These are phyloP conservation scores for Dynastes tityus DNA, from an alignment of 2,888 invertebrate species.

Conservation along the genomic window DNA sequence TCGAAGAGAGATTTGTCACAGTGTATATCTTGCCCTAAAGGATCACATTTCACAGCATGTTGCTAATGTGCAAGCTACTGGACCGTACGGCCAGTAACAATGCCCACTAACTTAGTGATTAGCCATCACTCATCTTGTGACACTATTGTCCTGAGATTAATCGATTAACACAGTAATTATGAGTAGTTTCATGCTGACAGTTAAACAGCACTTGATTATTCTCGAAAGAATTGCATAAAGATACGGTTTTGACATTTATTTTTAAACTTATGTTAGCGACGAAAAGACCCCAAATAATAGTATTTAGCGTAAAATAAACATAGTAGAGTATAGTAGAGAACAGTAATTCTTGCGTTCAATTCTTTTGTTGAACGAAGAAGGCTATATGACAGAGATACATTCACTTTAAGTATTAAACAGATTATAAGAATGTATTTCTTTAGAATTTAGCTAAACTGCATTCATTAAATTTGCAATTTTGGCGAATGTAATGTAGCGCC, in stretches of 20 bases:
- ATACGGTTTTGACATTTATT: background rate
- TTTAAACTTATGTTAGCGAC: too few relatives aligned
- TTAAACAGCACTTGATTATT: slow-evolving; percentile 22
- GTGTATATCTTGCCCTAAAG: slow-evolving; percentile 58
- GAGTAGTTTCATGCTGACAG: slow-evolving; percentile 45
- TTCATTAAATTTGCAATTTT: too few relatives aligned
- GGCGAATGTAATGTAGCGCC: too few relatives aligned
- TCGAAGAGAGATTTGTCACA: slow-evolving; percentile 57
- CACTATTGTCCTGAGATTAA: slow-evolving; percentile 62
- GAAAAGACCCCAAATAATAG: too few relatives aligned
- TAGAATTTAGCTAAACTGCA: too few relatives aligned
- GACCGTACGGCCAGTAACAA: slow-evolving; percentile 58
- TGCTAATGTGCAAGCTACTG: slow-evolving; percentile 59
- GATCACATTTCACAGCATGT: slow-evolving; percentile 59
- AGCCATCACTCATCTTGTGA: slow-evolving; percentile 62
- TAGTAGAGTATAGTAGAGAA: too few relatives aligned
- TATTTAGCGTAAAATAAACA: too few relatives aligned
- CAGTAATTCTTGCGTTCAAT: too few relatives aligned
- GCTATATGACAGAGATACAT: too few relatives aligned
- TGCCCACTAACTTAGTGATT: slow-evolving; percentile 62
- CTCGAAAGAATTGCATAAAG: slow-evolving; percentile 14
- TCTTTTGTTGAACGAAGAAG: too few relatives aligned
- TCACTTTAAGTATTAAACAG: too few relatives aligned
- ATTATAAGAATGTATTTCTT: too few relatives aligned
- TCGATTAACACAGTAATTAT: slow-evolving; percentile 57